These are phyloP conservation scores for Triplophysa dalaica DNA, from an alignment of 2,113 vertebrate genomes.

Conservation along the genomic window DNA sequence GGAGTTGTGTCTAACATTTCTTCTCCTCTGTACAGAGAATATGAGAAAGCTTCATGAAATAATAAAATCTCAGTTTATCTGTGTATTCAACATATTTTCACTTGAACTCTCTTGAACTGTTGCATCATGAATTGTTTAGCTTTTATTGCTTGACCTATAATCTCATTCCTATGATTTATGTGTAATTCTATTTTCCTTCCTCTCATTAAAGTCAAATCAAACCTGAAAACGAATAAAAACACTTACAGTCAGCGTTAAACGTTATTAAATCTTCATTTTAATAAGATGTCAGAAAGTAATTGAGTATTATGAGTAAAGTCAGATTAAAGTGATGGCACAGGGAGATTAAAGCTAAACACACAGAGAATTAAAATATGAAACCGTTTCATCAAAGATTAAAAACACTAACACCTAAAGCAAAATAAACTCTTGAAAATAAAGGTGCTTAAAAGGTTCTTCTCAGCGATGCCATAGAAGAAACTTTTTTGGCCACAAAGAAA, in stretches of 20 bases:
- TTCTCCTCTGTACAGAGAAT: not conserved
- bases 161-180: not conserved
- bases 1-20: not conserved
- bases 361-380: not conserved
- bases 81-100: not conserved
- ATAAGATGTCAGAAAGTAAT: not conserved
- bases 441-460: too few relatives aligned
- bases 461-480: too few relatives aligned
- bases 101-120: not conserved
- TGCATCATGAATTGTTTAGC: not conserved
- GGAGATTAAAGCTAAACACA: not conserved
- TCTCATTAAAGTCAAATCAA: constrained; percentile 19
- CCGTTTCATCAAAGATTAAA: not conserved
- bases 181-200: not conserved
- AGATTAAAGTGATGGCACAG: not conserved
- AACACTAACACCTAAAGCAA: not conserved
- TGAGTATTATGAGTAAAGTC: not conserved
- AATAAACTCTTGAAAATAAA: too few relatives aligned
- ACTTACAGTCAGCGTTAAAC: not conserved
- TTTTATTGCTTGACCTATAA: not conserved
- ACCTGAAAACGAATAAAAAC: constrained; percentile 14
- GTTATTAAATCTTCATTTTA: not conserved
- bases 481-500: too few relatives aligned
- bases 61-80: not conserved
- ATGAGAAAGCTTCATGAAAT: not conserved